Evolutionary conservation across 2,113 vertebrate genomes (phyloP).

Genomic region (Sceloporus undulatus): DNA sequence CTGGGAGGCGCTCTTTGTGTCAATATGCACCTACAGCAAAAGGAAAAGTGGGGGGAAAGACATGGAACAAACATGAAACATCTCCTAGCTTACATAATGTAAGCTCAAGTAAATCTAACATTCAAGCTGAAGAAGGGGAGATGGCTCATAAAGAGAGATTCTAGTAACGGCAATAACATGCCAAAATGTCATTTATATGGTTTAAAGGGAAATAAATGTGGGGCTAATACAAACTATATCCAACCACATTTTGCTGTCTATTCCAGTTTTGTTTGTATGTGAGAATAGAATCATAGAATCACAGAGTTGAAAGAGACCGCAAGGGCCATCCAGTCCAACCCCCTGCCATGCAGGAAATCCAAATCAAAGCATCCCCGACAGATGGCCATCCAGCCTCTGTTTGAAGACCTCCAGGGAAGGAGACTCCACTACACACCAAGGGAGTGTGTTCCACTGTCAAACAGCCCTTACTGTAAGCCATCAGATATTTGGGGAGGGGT

Average conservation of each 20-base stretch:
- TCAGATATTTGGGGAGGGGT: no score
- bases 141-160: neutral
- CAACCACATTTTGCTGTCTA: neutral
- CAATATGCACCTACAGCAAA: slow-evolving; percentile 86
- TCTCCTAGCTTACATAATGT: neutral
- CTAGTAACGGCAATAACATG: neutral
- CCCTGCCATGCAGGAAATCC: no score
- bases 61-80: neutral
- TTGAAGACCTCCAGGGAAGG: no score
- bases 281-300: no score
- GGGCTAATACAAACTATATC: neutral
- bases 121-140: neutral
- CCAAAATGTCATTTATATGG: neutral
- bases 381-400: no score
- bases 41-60: slow-evolving; percentile 17
- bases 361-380: no score
- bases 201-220: neutral
- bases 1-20: slow-evolving; percentile 95
- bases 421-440: no score
- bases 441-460: no score
- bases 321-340: no score
- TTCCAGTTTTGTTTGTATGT: no score
- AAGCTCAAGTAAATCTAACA: neutral
- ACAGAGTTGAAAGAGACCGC: no score
- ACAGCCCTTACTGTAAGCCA: no score